Evolutionary conservation across 2,113 vertebrate species (phyloP).

Genomic region (Platycercus adscitus): DNA sequence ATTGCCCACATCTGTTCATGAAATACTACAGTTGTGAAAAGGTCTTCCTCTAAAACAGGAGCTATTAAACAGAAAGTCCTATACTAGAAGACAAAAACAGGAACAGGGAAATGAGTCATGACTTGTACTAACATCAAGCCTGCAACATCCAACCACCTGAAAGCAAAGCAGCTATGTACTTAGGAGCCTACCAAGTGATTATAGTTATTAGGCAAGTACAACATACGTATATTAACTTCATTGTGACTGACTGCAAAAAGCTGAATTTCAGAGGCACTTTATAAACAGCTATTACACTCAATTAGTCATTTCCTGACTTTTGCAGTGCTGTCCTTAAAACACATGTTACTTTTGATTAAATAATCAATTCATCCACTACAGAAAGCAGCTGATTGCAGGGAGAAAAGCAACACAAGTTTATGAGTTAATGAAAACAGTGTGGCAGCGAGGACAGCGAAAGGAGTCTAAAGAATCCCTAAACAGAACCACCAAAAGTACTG

Average conservation of each 20-base stretch:
- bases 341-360: constrained; percentile 9
- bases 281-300: constrained; percentile 28
- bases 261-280: constrained; percentile 13
- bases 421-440: background rate
- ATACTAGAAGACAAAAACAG: background rate
- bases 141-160: background rate
- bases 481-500: background rate
- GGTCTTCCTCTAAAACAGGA: background rate
- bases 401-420: background rate
- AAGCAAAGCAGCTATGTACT: background rate
- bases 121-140: background rate
- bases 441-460: background rate
- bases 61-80: background rate
- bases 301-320: constrained; percentile 18
- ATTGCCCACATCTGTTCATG: background rate
- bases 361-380: background rate
- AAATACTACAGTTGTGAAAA: background rate
- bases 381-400: background rate
- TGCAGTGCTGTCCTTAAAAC: constrained; percentile 1
- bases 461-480: background rate
- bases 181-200: background rate
- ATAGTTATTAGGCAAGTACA: constrained; percentile 26
- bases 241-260: constrained; percentile 16
- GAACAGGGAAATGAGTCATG: constrained; percentile 47
- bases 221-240: background rate